Evolutionary conservation across 2,113 vertebrate species (phyloP).

Genomic region (Lasiurus cinereus): DNA sequence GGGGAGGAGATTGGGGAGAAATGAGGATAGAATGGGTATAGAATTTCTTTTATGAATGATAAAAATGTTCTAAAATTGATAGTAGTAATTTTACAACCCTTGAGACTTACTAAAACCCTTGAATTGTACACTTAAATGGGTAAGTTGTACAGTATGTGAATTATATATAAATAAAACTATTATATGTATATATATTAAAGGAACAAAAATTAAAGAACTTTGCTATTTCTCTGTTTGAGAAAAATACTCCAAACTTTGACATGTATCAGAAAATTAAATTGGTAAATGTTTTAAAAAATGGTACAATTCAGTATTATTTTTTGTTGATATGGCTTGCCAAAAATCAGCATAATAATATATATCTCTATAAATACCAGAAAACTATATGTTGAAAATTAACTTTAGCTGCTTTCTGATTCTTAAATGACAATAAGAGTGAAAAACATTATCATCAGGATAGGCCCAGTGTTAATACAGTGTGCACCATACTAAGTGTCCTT

Average conservation of each 20-base stretch:
- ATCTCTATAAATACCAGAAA: background rate
- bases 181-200: background rate
- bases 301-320: constrained; percentile 68
- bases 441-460: background rate
- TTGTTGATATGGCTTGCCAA: background rate
- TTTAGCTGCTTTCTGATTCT: background rate
- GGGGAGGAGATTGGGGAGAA: background rate
- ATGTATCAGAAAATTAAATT: background rate
- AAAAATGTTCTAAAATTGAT: background rate
- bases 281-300: background rate
- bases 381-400: background rate
- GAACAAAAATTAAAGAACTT: background rate
- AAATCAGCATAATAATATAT: background rate
- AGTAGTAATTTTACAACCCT: background rate
- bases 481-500: background rate
- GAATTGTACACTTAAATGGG: background rate
- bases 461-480: background rate
- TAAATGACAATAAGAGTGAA: background rate
- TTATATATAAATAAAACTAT: background rate
- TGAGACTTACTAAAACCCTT: background rate
- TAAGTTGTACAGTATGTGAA: background rate
- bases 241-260: background rate
- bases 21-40: background rate
- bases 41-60: background rate
- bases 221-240: background rate